Conservation (phyloP, 2,888 invertebrate genomes). For the Sminthurides aquaticus region DNA sequence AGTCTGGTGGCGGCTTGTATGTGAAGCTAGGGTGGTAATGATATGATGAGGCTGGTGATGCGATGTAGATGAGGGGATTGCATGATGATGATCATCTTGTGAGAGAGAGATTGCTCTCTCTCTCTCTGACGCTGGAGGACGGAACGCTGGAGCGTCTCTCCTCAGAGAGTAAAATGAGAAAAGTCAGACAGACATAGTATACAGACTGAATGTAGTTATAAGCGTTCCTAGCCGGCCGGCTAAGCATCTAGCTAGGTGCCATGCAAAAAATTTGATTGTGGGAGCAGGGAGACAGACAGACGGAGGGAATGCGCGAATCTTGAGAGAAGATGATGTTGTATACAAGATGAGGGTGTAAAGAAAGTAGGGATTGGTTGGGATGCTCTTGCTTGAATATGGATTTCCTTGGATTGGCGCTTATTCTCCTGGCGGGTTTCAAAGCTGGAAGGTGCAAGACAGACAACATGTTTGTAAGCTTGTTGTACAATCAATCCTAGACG, state of each 20-base stretch:
- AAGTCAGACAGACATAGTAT: no score
- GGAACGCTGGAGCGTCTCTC: no score
- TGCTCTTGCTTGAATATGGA: neutral
- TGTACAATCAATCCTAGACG: no score
- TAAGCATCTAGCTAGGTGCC: no score
- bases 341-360: neutral
- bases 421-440: neutral
- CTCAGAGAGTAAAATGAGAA: no score
- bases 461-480: no score
- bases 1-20: neutral
- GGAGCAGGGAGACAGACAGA: neutral
- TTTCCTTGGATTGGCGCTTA: neutral
- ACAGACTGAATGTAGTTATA: no score
- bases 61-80: no score
- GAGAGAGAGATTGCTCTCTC: neutral
- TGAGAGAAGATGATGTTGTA: neutral
- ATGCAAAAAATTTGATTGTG: neutral
- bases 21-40: neutral
- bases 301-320: neutral
- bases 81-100: neutral
- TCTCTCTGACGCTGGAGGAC: no score
- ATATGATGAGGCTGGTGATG: no score
- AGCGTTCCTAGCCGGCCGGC: no score
- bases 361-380: neutral
- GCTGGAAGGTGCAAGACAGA: no score